Conservation (phyloP, 2,888 invertebrate species). For the Trileptium ribeirensis region DNA sequence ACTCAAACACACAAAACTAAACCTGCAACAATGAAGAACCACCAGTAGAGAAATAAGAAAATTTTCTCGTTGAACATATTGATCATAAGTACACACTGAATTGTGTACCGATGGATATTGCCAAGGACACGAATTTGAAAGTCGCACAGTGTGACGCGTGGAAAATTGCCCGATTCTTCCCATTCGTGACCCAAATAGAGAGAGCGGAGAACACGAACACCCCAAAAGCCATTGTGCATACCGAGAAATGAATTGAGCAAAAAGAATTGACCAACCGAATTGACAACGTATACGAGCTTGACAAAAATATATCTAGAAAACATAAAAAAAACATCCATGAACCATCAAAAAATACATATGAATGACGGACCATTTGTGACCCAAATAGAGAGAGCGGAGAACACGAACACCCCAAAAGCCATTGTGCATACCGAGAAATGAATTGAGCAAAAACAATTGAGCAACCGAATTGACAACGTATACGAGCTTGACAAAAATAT, state of each 20-base stretch:
- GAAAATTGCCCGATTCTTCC: no score
- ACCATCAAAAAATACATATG: no score
- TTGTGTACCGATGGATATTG: no score
- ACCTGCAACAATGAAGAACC: no score
- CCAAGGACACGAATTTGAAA: no score
- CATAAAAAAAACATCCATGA: background rate
- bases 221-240: background rate
- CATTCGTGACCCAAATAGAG: conserved; percentile 42
- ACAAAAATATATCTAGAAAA: conserved; percentile 41
- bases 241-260: conserved; percentile 1
- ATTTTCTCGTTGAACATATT: no score
- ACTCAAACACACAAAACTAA: no score
- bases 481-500: conserved; percentile 49
- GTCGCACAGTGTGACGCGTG: no score
- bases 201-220: conserved; percentile 23
- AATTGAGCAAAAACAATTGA: conserved; percentile 46
- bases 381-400: conserved; percentile 32
- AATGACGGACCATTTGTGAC: conserved; percentile 49
- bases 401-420: conserved; percentile 6
- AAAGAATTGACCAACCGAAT: conserved; percentile 52
- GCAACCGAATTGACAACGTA: conserved; percentile 52
- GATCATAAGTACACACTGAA: no score
- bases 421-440: background rate
- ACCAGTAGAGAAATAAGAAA: no score
- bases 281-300: conserved; percentile 52